A percentile compares a stretch with the other conserved stretches of the same genome.
phyloP scores from a whole-genome alignment of 2,797 vertebrate species.

The Phalloptychus januarius region DNA sequence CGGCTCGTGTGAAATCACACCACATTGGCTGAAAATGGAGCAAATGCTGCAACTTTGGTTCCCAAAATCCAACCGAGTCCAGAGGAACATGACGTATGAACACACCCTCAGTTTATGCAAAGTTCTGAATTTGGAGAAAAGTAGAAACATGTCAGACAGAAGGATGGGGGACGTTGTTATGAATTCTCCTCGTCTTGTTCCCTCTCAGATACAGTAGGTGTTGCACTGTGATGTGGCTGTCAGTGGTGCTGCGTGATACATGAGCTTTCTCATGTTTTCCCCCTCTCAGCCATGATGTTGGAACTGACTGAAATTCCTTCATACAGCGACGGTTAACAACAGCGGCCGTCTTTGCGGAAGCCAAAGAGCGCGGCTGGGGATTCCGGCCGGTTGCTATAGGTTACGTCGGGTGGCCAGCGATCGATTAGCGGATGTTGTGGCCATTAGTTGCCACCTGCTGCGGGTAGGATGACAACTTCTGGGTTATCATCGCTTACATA shows the following conservation, averaged over 20 bases:
- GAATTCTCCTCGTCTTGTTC: not conserved
- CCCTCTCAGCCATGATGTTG: conserved; percentile 44
- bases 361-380: conserved; percentile 41
- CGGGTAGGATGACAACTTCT: conserved; percentile 31
- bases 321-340: conserved; percentile 47
- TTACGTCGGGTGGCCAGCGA: conserved; percentile 44
- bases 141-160: not conserved
- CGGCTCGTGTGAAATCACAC: not conserved
- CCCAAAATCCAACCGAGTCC: too few relatives aligned
- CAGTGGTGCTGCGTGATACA: conserved; percentile 32
- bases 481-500: conserved; percentile 34
- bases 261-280: conserved; percentile 25
- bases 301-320: conserved; percentile 36
- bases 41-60: not conserved
- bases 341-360: conserved; percentile 10
- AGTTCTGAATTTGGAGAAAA: not conserved
- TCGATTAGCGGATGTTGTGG: conserved; percentile 48
- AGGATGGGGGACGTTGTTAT: not conserved
- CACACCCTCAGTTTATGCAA: not conserved
- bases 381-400: conserved; percentile 39
- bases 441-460: conserved; percentile 34
- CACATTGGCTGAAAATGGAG: not conserved
- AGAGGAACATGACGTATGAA: too few relatives aligned
- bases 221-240: conserved; percentile 13
- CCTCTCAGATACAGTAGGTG: conserved; percentile 18